A percentile compares a stretch with the other conserved stretches of the same genome.
Evolutionary conservation across 2,113 vertebrate genomes (phyloP).

Genomic region (Pluvialis apricaria): DNA sequence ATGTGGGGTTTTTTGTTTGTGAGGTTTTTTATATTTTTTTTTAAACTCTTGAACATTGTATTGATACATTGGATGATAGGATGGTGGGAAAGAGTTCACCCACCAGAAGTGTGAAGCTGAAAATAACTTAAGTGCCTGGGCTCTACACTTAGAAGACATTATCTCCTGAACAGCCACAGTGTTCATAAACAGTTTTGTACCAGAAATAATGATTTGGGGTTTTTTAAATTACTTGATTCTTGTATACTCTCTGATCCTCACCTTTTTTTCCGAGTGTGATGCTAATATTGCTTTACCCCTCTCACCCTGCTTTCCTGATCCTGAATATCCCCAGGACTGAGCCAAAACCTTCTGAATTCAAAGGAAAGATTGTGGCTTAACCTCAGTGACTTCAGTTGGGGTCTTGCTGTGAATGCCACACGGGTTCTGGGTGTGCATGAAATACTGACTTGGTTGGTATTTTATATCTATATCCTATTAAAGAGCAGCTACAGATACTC

Average conservation of each 20-base stretch:
- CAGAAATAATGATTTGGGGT: neutral
- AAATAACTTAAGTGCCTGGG: neutral
- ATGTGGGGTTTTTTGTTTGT: neutral
- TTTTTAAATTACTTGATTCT: neutral
- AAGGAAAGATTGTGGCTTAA: neutral
- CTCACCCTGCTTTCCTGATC: neutral
- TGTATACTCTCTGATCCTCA: neutral
- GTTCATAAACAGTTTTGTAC: constrained; percentile 10
- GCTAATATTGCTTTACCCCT: neutral
- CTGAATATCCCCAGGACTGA: neutral
- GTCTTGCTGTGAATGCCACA: neutral
- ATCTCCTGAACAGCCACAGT: neutral
- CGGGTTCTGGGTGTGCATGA: neutral
- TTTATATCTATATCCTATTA: too few species aligned
- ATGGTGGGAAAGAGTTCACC: neutral
- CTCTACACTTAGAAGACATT: neutral
- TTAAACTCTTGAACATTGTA: neutral
- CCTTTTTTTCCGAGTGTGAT: neutral
- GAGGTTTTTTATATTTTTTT: neutral
- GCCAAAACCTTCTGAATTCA: neutral
- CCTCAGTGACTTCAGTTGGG: neutral
- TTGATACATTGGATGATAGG: neutral
- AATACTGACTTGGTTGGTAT: neutral
- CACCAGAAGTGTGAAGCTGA: neutral
- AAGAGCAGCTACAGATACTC: neutral